Percentiles rank a stretch among this genome's conserved stretches.
Conservation (phyloP, 1,140 invertebrate species). For the Harlomillsia oculata region DNA sequence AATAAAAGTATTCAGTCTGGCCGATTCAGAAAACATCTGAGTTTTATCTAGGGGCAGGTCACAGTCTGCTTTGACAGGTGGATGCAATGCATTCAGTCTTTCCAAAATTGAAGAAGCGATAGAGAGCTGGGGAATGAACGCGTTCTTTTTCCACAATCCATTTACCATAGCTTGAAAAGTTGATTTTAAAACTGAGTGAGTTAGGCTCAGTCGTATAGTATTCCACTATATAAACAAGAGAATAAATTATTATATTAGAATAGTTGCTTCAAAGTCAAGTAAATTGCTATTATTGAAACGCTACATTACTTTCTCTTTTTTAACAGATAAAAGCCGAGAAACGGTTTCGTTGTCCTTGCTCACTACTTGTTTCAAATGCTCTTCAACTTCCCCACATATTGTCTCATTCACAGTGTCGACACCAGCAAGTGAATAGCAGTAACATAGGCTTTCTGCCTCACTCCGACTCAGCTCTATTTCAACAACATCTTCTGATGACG, state of each 20-base stretch:
- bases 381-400: conserved; percentile 22
- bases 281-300: not conserved
- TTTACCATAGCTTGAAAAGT: conserved; percentile 66
- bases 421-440: conserved; percentile 26
- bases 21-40: conserved; percentile 83
- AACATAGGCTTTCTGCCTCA: conserved; percentile 30
- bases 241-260: not conserved
- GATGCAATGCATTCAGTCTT: conserved; percentile 60
- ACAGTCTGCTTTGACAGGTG: conserved; percentile 32
- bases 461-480: conserved; percentile 75
- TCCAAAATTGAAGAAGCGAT: conserved; percentile 81
- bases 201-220: conserved; percentile 69
- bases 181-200: conserved; percentile 62
- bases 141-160: conserved; percentile 69
- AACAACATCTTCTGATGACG: conserved; percentile 59
- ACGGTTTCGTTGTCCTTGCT: conserved; percentile 19
- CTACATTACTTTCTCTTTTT: conserved; percentile 30
- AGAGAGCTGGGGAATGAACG: conserved; percentile 69
- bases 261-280: not conserved
- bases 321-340: conserved; percentile 20
- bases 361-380: conserved; percentile 22
- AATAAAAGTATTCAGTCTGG: conserved; percentile 75
- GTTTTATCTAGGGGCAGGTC: conserved; percentile 48
- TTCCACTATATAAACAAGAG: conserved; percentile 63
- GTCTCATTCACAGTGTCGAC: conserved; percentile 14